Evolutionary conservation across 2,797 vertebrate species (phyloP).

Genomic region (Trachops cirrhosus): DNA sequence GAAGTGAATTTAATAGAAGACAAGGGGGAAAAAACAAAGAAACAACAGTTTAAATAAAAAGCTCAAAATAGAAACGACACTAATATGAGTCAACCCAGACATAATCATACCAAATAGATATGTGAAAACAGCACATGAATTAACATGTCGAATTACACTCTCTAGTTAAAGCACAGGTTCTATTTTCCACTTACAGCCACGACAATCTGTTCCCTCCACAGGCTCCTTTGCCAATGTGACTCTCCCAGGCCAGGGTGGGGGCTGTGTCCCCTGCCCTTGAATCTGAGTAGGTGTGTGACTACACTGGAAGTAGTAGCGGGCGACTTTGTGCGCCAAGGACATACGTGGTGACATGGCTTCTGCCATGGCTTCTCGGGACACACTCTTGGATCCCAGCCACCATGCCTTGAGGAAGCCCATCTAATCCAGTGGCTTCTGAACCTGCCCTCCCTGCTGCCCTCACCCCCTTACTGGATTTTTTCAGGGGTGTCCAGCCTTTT

Average conservation of each 20-base stretch:
- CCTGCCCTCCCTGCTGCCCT: not conserved
- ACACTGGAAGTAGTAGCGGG: accelerated
- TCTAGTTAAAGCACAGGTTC: not conserved
- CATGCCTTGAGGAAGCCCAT: not conserved
- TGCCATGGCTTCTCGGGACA: not conserved
- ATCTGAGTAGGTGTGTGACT: not conserved
- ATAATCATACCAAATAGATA: no score
- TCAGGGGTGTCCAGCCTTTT: not conserved
- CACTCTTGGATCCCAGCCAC: not conserved
- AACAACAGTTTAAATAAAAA: not conserved
- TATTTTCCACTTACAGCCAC: not conserved
- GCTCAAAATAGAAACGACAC: not conserved
- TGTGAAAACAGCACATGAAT: not conserved
- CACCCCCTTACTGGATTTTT: not conserved
- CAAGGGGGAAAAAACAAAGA: not conserved
- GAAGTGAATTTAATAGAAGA: not conserved
- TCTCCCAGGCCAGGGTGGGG: not conserved
- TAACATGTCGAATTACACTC: not conserved
- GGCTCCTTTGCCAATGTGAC: not conserved
- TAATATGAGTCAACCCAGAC: not conserved
- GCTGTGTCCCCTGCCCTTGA: not conserved
- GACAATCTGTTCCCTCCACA: accelerated
- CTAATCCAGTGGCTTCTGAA: accelerated
- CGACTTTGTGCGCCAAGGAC: not conserved
- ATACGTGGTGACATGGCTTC: not conserved